These are phyloP conservation scores for Lithophane leautieri DNA, from an alignment of 2,888 invertebrate species.

Conservation along the genomic window DNA sequence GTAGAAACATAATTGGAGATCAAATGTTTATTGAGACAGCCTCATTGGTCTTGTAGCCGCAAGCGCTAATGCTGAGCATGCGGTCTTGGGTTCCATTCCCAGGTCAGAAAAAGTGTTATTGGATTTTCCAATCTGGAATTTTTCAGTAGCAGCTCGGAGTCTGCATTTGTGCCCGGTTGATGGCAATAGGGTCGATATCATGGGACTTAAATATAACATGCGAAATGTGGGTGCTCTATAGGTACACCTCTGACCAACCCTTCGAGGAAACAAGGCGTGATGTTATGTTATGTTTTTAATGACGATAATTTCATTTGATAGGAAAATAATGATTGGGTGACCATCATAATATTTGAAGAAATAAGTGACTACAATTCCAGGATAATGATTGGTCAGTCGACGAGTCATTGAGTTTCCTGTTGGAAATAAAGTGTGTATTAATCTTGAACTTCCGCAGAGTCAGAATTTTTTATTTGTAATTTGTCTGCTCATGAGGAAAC, in stretches of 20 bases:
- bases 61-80: background rate
- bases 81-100: background rate
- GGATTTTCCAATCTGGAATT: background rate
- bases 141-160: background rate
- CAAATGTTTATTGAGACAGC: constrained; percentile 18
- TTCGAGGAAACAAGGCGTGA: background rate
- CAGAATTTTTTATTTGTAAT: background rate
- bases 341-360: constrained; percentile 3
- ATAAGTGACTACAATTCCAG: constrained; percentile 10
- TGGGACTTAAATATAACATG: background rate
- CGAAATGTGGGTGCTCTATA: background rate
- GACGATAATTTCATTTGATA: constrained; percentile 5
- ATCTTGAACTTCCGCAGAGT: constrained; percentile 5
- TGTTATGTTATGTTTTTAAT: background rate
- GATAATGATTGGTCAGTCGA: background rate
- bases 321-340: background rate
- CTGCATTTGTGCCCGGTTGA: background rate
- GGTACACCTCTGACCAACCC: background rate
- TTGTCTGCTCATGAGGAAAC: background rate
- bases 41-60: background rate
- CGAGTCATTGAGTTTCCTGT: constrained; percentile 23
- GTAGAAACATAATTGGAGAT: constrained; percentile 19
- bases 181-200: background rate
- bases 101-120: background rate
- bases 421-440: background rate